A percentile compares a stretch with the other conserved stretches of the same genome.
Evolutionary conservation across 2,113 vertebrate genomes (phyloP).

Genomic region (Crotalus tigris): DNA sequence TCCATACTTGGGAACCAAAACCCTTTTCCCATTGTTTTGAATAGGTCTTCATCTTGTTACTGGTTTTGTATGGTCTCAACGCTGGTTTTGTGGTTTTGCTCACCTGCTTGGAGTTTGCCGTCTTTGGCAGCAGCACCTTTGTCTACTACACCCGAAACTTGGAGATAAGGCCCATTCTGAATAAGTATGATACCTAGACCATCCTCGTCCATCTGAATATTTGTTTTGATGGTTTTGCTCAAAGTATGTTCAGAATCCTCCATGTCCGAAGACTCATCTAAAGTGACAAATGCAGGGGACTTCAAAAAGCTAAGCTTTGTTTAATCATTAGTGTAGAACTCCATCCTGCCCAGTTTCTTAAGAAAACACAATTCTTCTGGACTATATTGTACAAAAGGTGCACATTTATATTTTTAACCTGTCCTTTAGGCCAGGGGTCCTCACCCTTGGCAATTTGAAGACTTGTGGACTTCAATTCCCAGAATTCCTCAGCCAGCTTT

Average conservation of each 20-base stretch:
- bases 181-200: conserved; percentile 58
- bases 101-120: conserved; percentile 64
- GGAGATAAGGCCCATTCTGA: conserved; percentile 56
- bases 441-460: no score
- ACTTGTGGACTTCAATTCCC: no score
- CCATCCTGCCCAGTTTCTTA: background rate
- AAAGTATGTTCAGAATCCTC: conserved; percentile 28
- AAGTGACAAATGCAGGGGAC: conserved; percentile 35
- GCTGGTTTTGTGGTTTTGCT: background rate
- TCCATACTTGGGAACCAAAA: background rate
- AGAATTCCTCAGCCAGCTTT: no score
- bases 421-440: background rate
- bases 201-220: conserved; percentile 40
- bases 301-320: background rate
- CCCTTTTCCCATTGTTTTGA: background rate
- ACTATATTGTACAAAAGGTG: background rate
- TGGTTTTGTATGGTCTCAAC: background rate
- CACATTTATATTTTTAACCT: background rate
- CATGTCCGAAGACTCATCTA: background rate
- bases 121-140: conserved; percentile 53
- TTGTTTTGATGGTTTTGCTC: conserved; percentile 48
- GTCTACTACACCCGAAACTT: conserved; percentile 52
- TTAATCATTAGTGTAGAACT: background rate
- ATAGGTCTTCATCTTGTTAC: background rate
- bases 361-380: background rate